phyloP scores from a whole-genome alignment of 2,113 vertebrate genomes.

The Paramisgurnus dabryanus region DNA sequence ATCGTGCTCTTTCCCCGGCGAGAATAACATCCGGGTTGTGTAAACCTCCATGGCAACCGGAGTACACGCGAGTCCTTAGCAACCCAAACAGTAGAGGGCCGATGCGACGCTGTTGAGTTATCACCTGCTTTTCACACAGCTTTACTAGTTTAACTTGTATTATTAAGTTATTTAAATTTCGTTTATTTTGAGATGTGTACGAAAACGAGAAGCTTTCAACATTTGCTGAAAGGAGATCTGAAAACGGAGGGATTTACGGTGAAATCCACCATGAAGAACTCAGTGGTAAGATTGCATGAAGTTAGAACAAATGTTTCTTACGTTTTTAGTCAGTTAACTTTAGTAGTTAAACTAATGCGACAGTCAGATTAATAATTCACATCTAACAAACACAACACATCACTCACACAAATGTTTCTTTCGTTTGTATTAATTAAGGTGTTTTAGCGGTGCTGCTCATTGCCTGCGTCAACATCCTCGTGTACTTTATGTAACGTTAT shows the following conservation, averaged over 20 bases:
- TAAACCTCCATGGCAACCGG: conserved; percentile 58
- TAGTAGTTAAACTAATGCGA: neutral
- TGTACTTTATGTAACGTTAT: no score
- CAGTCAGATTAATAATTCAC: no score
- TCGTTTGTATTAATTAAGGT: neutral
- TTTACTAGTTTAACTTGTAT: neutral
- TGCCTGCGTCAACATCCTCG: neutral
- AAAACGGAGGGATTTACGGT: conserved; percentile 67
- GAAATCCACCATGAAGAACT: conserved; percentile 70
- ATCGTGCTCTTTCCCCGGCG: conserved; percentile 49
- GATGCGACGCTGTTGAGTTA: conserved; percentile 1
- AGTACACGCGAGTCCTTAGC: conserved; percentile 55
- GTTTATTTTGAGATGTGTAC: conserved; percentile 30
- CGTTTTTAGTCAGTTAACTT: neutral
- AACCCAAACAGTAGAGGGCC: conserved; percentile 52
- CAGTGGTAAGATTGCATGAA: conserved; percentile 65
- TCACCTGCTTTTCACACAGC: neutral
- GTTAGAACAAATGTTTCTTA: neutral
- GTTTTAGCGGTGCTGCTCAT: neutral
- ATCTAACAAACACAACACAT: neutral
- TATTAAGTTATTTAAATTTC: neutral
- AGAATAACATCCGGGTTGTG: conserved; percentile 42
- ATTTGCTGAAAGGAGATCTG: conserved; percentile 53
- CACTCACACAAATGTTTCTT: neutral
- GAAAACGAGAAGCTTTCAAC: conserved; percentile 43